A percentile compares a stretch with the other conserved stretches of the same genome.
Conservation (phyloP, 2,113 vertebrate species). For the Mionectes macconnelli region DNA sequence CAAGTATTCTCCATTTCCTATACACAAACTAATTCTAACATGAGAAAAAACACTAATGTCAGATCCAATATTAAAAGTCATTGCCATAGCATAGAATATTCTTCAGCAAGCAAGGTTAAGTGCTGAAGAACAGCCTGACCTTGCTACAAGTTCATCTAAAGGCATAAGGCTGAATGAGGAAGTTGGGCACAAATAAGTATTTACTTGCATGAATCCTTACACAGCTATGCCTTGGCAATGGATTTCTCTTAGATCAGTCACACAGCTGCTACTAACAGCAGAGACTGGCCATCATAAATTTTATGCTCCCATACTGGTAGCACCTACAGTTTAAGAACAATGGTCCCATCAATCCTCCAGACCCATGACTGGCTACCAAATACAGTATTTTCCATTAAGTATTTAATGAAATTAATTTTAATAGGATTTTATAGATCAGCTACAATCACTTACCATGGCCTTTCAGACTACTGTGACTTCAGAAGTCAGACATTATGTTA, state of each 20-base stretch:
- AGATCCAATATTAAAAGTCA: neutral
- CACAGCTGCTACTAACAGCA: neutral
- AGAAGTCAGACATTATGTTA: neutral
- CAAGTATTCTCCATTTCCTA: neutral
- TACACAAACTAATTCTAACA: neutral
- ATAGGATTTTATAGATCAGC: neutral
- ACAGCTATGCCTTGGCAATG: neutral
- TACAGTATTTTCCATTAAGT: neutral
- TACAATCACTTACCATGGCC: neutral
- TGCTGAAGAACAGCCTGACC: neutral
- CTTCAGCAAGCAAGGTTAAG: neutral
- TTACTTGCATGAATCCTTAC: neutral
- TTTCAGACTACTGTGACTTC: neutral
- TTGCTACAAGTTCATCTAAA: neutral
- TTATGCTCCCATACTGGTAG: neutral
- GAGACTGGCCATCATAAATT: neutral
- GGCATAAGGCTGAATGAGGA: neutral
- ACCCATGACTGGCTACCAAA: neutral
- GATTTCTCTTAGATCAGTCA: neutral
- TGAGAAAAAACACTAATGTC: rapidly evolving
- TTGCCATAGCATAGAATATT: neutral
- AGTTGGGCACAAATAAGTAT: neutral
- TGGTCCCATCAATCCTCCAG: neutral
- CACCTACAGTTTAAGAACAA: neutral
- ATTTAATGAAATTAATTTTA: neutral